Conservation (phyloP, 1,140 invertebrate species). For the Orius insidiosus region DNA sequence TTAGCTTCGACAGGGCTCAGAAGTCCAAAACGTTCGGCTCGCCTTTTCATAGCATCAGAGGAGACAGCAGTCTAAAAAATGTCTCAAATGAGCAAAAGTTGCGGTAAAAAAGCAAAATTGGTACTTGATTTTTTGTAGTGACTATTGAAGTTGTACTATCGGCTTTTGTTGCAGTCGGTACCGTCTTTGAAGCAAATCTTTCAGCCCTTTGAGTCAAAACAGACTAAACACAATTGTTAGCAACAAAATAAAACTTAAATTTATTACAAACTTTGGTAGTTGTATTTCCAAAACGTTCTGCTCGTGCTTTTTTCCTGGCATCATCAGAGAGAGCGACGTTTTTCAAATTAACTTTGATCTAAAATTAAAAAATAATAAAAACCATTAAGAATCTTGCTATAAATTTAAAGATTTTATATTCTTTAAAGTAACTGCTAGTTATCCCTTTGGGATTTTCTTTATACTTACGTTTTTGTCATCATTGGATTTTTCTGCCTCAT, state of each 20-base stretch:
- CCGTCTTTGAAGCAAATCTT: background rate
- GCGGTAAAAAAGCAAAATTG: too few species aligned
- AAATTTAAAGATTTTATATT: too few species aligned
- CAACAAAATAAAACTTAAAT: background rate
- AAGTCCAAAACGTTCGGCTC: conserved; percentile 7
- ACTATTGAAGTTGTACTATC: too few species aligned
- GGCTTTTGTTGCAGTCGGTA: background rate
- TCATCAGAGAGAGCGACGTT: background rate
- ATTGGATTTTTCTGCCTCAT: too few species aligned
- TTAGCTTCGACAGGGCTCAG: conserved; percentile 4
- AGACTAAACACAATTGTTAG: background rate
- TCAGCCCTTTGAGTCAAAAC: conserved; percentile 1
- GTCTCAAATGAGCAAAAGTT: too few species aligned
- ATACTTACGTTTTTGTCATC: too few species aligned
- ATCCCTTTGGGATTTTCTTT: too few species aligned
- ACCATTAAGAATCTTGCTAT: too few species aligned
- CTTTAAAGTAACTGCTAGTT: too few species aligned
- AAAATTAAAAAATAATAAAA: conserved; percentile 2
- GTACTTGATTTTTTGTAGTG: too few species aligned
- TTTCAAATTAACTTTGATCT: conserved; percentile 5
- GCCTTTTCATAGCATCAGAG: conserved; percentile 2
- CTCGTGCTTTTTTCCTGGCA: conserved; percentile 5
- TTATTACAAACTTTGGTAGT: background rate
- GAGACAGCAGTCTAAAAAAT: background rate
- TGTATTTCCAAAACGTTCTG: background rate